Evolutionary conservation across 1,140 invertebrate species (phyloP), one percentile per base, ranked within the genome.

Genomic region (Pseudomyrmex cubaensis): DNA sequence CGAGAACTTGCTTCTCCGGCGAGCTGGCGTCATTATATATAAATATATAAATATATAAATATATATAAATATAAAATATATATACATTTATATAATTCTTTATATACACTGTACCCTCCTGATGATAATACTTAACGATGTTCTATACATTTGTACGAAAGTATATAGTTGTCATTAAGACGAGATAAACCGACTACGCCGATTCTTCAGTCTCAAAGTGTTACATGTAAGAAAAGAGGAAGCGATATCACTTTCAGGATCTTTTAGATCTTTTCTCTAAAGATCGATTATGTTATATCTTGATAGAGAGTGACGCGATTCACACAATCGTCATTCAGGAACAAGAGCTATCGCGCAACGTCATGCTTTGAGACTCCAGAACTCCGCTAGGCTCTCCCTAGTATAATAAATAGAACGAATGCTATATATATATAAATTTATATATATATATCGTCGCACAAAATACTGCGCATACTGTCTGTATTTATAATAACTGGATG

Each of bases 1-100:
- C 83, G 90, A 88, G 86, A 90, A 91, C 89, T 93, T 91, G 94
- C 94, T 94, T 94, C 93, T 94, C 93, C 94, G 93, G 93, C 93
- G 91, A 94, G 94, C 94, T 93, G 92, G 91, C 93, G 92, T 91
- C 90, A 93, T 92, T 93, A 89, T 90, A 90, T 72, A 90, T 86
- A 89, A 82, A 88, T 91, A 90, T 86, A 87, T 61, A 85, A 63
- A 82, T 82, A 84, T 67, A 89, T 80, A 25, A 25, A 86, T 89
- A 89, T 76, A 83, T 86, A 90, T 85, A 85, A 86, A 87, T 87
- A 90, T 88, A 91, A 89, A 91, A 92, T 93, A 93, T 91, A 92
- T 92, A 93, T 92, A 91, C 85, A 91, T 92, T 89, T 91, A 86
- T 88, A 90, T 77, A 86, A 93, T 91, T 92, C 90, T 93, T 93